Base-by-base conservation (phyloP, 2,113 vertebrate species). In the Prietella phreatophila region DNA sequence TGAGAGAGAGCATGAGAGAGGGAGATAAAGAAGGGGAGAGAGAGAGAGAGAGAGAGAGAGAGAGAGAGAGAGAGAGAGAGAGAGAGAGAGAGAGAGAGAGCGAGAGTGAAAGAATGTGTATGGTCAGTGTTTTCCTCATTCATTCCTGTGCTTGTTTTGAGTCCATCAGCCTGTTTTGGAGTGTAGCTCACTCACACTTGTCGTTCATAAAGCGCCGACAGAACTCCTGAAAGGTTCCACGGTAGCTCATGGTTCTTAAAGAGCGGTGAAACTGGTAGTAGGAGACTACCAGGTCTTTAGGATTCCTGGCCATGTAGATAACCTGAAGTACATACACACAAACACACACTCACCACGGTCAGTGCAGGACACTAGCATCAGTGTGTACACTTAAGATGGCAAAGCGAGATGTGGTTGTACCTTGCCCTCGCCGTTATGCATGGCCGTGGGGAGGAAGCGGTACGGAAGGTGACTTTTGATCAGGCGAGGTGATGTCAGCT, bases 181-280 rank as follows among this genome's bases (percentile, higher is more conserved):
- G 19, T 22, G 1, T 82, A 22, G 13, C 42, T 69, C 13, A 89
- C 97, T 96, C 91, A 99, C 98, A 55, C 89, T 98, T 99, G 89
- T 99, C 98, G 13, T 99, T 96, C 97, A 99, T 99, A 91, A 99
- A 99, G 80, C 98, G 94, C 63, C 98, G 94, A 91, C 97, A 99
- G 96, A 99, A 99, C 91, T 99, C 98, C 94, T 99, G 98, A 89
- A 99, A 99, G 0, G 98, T 99, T 91, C 98, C 98, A 2, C 98
- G 94, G 96, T 99, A 99, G 95, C 98, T 99, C 98, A 99, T 99
- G 91, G 98, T 99, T 90, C 98, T 93, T 88, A 99, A 95, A 27
- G 97, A 99, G 90, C 98, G 98, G 90, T 99, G 98, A 93, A 99
- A 99, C 95, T 99, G 98, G 86, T 99, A 99, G 88, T 99, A 99